Evolutionary conservation across 1,140 invertebrate genomes (phyloP), one percentile per base, ranked within the genome.

Genomic region (Philaenus spumarius): DNA sequence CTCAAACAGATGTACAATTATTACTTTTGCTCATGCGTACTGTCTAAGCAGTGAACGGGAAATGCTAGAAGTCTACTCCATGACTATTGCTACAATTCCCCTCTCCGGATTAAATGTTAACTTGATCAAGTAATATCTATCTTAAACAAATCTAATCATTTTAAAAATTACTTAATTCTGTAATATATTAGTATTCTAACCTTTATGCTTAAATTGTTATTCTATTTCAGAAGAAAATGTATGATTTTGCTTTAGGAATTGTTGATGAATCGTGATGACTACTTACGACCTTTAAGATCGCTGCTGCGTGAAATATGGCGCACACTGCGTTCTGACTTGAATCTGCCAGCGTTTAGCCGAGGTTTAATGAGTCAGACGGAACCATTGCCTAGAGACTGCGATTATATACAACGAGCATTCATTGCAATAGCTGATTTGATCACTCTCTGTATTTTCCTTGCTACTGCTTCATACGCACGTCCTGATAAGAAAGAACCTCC

Each of bases 251-350:
- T 30, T 30, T 79, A 92, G 73, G 94, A 97, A 70, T 74, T 97
- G 54, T 67, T 97, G 35, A 76, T 89, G 57, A 91, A 92, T 59
- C 82, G 89, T 17, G 95, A 98, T 64, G 94, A 97, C 73, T 96
- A 92, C 72, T 73, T 95, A 14, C 79, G 91, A 6, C 86, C 92
- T 12, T 71, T 97, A 45, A 78, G 94, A 15, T 82, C 86, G 14
- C 75, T 98, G 35, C 75, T 93, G 2, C 76, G 95, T 46, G 95
- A 98, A 77, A 88, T 94, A 46, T 65, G 62, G 42, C 81, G 93
- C 12, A 84, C 87, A 24, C 77, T 90, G n/a, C 75, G 87, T 9
- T 80, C 87, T 64, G 90, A 93, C 55, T 80, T 94, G 5, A 87
- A 86, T 69, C 77, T 93, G 40, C 70, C 79, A 1, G 78, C 76